Evolutionary conservation across 2,113 vertebrate genomes (phyloP).

Genomic region (Accipiter virgatus): DNA sequence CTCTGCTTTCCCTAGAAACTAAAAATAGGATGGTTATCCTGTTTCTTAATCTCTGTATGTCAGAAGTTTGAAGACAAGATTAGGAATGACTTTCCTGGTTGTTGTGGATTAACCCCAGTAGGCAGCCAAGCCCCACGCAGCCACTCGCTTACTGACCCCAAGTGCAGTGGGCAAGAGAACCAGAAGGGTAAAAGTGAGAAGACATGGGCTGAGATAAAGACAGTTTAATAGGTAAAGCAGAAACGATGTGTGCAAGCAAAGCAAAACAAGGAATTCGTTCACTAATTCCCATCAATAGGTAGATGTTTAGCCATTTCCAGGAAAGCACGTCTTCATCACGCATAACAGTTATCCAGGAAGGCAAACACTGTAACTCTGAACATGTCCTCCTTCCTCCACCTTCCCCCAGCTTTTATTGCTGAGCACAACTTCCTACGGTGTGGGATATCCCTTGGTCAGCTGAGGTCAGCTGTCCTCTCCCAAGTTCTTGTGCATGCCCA

Average conservation of each 20-base stretch:
- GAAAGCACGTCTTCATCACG: background rate
- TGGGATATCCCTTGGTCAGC: background rate
- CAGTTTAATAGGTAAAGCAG: background rate
- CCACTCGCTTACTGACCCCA: background rate
- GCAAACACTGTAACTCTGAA: background rate
- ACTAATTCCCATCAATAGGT: background rate
- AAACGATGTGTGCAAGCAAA: background rate
- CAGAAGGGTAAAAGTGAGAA: background rate
- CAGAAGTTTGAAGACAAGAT: background rate
- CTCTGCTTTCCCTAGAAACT: background rate
- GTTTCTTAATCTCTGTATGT: background rate
- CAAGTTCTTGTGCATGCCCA: background rate
- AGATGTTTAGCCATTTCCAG: background rate
- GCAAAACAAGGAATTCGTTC: background rate
- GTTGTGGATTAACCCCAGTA: background rate
- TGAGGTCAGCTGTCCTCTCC: background rate
- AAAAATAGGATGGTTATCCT: background rate
- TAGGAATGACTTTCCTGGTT: background rate
- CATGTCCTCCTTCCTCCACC: background rate
- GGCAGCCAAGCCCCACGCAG: background rate
- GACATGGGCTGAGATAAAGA: background rate
- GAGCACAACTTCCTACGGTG: background rate
- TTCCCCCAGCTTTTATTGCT: background rate
- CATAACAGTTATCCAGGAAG: background rate
- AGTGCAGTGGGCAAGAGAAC: background rate